Percentiles rank a stretch among this genome's conserved stretches.
These are phyloP conservation scores for Zaprionus ornatus DNA, from an alignment of 1,140 invertebrate genomes.

Conservation along the genomic window DNA sequence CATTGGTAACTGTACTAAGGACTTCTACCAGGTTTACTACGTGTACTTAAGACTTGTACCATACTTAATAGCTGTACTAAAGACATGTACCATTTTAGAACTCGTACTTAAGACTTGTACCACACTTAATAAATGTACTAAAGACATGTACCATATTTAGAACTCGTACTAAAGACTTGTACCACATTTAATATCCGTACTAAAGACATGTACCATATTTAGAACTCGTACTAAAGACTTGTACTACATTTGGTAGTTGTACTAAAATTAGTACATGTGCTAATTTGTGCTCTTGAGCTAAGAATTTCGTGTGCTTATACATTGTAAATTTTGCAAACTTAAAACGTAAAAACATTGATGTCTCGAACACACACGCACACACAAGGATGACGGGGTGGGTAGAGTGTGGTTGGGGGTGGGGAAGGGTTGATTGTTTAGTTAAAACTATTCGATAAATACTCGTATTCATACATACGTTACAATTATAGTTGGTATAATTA, in stretches of 20 bases:
- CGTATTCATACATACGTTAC: slow-evolving; percentile 36
- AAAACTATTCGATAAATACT: slow-evolving; percentile 51
- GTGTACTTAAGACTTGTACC: too few relatives aligned
- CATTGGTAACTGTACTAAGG: too few relatives aligned
- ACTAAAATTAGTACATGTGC: slow-evolving; percentile 38
- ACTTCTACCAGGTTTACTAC: too few relatives aligned
- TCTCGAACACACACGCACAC: slow-evolving; percentile 17
- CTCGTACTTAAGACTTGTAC: too few relatives aligned
- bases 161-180: too few relatives aligned
- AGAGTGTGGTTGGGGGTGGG: background rate
- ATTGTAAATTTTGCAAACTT: slow-evolving; percentile 21
- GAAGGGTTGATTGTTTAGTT: slow-evolving; percentile 19
- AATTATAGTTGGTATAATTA: slow-evolving; percentile 35
- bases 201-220: background rate
- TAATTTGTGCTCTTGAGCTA: slow-evolving; percentile 22
- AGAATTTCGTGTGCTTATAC: slow-evolving; percentile 24
- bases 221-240: background rate
- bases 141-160: too few relatives aligned
- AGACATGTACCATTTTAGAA: too few relatives aligned
- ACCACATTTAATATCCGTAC: too few relatives aligned
- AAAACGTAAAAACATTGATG: slow-evolving; percentile 35
- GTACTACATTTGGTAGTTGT: background rate
- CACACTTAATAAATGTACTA: too few relatives aligned
- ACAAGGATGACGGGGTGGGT: background rate
- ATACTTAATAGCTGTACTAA: too few relatives aligned